phyloP scores from a whole-genome alignment of 2,888 invertebrate genomes.

The Melinopterus prodromus region DNA sequence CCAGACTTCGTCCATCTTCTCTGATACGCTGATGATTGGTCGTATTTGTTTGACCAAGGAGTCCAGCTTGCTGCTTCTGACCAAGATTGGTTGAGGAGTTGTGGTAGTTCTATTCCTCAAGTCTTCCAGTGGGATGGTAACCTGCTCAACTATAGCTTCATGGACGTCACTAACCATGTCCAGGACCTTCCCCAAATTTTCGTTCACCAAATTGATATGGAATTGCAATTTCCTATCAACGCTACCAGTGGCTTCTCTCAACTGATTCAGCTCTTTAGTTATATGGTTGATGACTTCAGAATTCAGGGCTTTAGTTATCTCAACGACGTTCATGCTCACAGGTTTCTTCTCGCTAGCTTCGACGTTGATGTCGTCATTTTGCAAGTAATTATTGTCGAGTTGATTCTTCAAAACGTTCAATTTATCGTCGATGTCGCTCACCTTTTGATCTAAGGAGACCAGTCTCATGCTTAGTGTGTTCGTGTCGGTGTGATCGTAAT shows the following conservation, averaged over 20 bases:
- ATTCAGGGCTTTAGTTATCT: constrained; percentile 85
- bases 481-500: constrained; percentile 51
- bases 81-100: constrained; percentile 68
- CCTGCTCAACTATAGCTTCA: constrained; percentile 82
- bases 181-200: constrained; percentile 81
- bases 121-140: constrained; percentile 55
- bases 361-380: constrained; percentile 81
- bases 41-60: constrained; percentile 82
- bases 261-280: constrained; percentile 80
- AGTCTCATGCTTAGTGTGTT: constrained; percentile 71
- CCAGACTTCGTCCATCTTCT: constrained; percentile 93
- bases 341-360: constrained; percentile 90
- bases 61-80: constrained; percentile 79
- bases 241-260: constrained; percentile 79
- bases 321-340: constrained; percentile 82
- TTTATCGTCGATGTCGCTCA: constrained; percentile 83
- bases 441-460: constrained; percentile 81
- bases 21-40: constrained; percentile 85
- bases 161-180: constrained; percentile 84
- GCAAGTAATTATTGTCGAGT: constrained; percentile 81
- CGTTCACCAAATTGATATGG: constrained; percentile 83
- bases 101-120: constrained; percentile 64
- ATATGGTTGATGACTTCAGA: constrained; percentile 82
- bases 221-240: constrained; percentile 86
- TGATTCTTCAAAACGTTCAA: constrained; percentile 81